Base-by-base conservation (phyloP, 53 echinoderm and acorn worm species). In the Paracentrotus lividus region DNA sequence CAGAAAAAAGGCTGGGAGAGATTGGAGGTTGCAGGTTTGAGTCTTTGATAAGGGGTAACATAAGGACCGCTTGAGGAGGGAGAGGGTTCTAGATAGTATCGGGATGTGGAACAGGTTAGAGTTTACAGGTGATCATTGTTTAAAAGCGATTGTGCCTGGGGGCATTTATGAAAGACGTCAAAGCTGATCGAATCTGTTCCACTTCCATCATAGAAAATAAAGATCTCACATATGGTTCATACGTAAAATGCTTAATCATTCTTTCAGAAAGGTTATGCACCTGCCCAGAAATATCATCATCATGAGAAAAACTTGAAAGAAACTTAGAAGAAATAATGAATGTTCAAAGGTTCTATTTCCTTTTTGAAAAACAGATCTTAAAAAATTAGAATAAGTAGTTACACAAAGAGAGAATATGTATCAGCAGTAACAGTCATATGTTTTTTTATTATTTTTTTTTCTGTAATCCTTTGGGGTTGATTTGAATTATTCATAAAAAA, bases 201-300 rank as follows among this genome's bases (percentile, higher is more conserved):
- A 32, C 40, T 64, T 40, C 16, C 4, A 72, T 72, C 72, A 72
- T 38, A 72, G 7, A 20, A 33, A 2, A 33, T 1, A 36, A 36
- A 32, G 40, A 40, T 36, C 27, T 8, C 31, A 72, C n/a, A n/a
- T n/a, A n/a, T n/a, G 6, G 36, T 38, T 72, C 72, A 38, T 72
- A 40, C 36, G 40, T 72, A 72, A 72, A 40, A 40, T 72, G 69
- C 69, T 69, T 69, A 72, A 40, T 72, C 72, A 72, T 72, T 20
- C 5, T 72, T 40, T 7, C 72, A 72, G 20, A 72, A 64, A 64
- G 8, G 10, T 0, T 29, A 27, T 8, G 2, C 64, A 64, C 64
- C 64, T 64, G 64, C 64, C 27, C 29, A 8, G 10, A 29, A 64
- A 31, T 12, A 27, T 21, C 29, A 8, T 31, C 10, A n/a, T n/a